These are phyloP conservation scores for Siphlonurus alternatus DNA, from an alignment of 2,888 invertebrate species.

Conservation along the genomic window DNA sequence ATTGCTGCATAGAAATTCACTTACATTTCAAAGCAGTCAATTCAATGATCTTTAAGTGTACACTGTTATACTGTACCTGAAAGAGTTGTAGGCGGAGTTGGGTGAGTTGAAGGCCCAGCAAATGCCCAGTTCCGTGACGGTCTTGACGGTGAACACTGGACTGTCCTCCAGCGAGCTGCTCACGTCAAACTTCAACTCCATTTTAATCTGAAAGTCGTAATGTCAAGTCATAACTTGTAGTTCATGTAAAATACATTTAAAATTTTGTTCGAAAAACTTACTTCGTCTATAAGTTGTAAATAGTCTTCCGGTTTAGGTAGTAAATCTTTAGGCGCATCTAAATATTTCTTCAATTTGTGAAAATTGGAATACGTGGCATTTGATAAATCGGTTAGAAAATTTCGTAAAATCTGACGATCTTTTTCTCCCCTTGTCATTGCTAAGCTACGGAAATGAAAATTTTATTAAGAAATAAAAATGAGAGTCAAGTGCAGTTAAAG, in stretches of 20 bases:
- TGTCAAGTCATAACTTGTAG: too few relatives aligned
- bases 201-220: background rate
- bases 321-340: background rate
- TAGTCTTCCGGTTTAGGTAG: background rate
- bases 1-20: too few relatives aligned
- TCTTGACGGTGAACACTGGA: constrained; percentile 16
- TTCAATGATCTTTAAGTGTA: too few relatives aligned
- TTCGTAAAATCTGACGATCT: background rate
- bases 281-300: background rate
- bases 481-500: background rate
- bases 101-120: constrained; percentile 52
- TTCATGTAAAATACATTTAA: too few relatives aligned
- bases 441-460: background rate
- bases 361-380: background rate
- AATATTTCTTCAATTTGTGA: background rate
- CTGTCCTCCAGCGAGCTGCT: background rate
- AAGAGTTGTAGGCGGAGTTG: constrained; percentile 40
- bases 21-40: too few relatives aligned
- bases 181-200: background rate
- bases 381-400: background rate
- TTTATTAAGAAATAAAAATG: background rate
- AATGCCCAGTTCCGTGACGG: constrained; percentile 49
- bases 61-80: constrained; percentile 29
- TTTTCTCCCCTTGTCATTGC: background rate
- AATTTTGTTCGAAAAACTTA: background rate